Evolutionary conservation across 2,888 invertebrate species (phyloP).

Genomic region (Trichogramma evanescens): DNA sequence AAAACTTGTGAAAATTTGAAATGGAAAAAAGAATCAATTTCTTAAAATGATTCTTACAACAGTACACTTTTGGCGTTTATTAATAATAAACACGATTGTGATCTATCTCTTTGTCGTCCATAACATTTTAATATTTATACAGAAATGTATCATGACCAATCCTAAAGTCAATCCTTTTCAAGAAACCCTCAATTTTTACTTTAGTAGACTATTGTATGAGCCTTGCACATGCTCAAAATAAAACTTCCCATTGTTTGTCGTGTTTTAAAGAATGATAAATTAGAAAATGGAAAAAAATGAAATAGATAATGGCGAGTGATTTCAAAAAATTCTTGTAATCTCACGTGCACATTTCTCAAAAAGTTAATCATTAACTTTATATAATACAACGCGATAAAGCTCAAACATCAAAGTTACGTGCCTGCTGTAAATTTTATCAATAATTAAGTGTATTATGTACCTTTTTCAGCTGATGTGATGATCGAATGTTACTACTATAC

Average conservation of each 20-base stretch:
- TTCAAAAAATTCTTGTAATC: conserved; percentile 1
- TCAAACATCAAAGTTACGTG: conserved; percentile 32
- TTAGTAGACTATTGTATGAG: conserved; percentile 1
- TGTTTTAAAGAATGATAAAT: conserved; percentile 2
- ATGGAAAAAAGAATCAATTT: neutral
- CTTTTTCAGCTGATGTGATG: no score
- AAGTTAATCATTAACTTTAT: conserved; percentile 10
- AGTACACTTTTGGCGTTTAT: conserved; percentile 8
- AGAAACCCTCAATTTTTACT: neutral
- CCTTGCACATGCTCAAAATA: conserved; percentile 18
- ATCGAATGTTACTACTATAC: no score
- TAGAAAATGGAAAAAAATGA: neutral
- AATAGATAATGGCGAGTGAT: no score
- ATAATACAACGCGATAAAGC: conserved; percentile 7
- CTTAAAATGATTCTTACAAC: conserved; percentile 1
- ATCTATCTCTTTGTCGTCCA: conserved; percentile 7
- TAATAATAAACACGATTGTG: conserved; percentile 4
- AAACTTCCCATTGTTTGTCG: neutral
- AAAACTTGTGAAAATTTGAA: conserved; percentile 2
- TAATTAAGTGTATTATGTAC: neutral
- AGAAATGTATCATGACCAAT: conserved; percentile 6
- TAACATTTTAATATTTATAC: conserved; percentile 1
- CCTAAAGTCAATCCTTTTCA: neutral
- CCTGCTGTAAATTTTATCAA: conserved; percentile 24
- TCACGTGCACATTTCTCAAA: conserved; percentile 9